Percentiles rank a stretch among this genome's conserved stretches.
phyloP scores from a whole-genome alignment of 2,113 vertebrate species.

The Junco hyemalis region DNA sequence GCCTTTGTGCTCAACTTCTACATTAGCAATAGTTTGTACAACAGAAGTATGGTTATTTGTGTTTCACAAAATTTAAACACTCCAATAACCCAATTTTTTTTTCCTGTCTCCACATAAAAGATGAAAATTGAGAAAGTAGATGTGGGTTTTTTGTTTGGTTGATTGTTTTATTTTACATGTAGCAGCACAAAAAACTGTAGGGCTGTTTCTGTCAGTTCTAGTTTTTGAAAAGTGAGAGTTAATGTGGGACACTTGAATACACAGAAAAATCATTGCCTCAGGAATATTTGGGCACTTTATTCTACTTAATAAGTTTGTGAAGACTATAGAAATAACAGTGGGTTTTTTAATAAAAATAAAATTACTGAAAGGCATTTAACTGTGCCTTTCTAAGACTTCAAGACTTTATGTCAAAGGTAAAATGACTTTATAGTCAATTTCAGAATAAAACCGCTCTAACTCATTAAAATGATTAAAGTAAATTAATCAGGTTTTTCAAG shows the following conservation, averaged over 20 bases:
- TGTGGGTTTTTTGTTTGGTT: fast-evolving
- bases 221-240: neutral
- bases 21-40: neutral
- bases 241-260: neutral
- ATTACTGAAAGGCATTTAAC: neutral
- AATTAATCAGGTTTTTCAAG: neutral
- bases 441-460: neutral
- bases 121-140: neutral
- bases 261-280: neutral
- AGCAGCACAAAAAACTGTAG: neutral
- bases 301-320: neutral
- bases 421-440: neutral
- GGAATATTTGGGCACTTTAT: neutral
- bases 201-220: neutral
- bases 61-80: neutral
- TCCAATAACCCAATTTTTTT: neutral
- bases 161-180: neutral
- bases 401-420: neutral
- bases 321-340: neutral
- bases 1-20: neutral
- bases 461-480: neutral
- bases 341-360: neutral
- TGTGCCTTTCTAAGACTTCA: neutral
- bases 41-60: neutral
- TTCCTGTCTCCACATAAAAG: fast-evolving